Evolutionary conservation across 2,797 vertebrate genomes (phyloP).

Genomic region (Melanotaenia parkinsoni): DNA sequence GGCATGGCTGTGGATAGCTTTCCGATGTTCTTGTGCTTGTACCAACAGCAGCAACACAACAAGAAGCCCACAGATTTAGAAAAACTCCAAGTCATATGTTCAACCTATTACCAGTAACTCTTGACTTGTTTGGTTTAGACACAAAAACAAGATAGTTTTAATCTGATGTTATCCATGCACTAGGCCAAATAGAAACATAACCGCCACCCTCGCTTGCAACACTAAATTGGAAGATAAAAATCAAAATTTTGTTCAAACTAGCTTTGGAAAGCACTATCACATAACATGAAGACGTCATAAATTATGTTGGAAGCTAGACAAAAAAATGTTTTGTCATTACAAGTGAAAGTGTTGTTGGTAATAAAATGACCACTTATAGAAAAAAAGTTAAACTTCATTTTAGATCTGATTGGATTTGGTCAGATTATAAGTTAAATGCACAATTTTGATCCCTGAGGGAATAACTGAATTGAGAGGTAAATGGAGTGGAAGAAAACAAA

Average conservation of each 20-base stretch:
- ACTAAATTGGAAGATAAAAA: background rate
- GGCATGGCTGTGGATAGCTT: background rate
- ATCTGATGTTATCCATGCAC: background rate
- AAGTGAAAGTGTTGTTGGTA: slow-evolving; percentile 10
- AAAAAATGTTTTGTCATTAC: slow-evolving; percentile 6
- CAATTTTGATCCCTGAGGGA: slow-evolving; percentile 27
- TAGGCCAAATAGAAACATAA: no score
- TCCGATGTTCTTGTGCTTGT: background rate
- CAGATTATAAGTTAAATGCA: slow-evolving; percentile 29
- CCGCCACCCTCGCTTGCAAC: no score
- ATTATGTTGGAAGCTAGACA: slow-evolving; percentile 6
- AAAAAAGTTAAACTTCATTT: slow-evolving; percentile 21
- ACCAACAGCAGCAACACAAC: background rate
- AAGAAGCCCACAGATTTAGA: background rate
- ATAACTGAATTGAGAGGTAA: slow-evolving; percentile 26
- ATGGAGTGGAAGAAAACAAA: slow-evolving; percentile 31
- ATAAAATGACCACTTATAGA: slow-evolving; percentile 18
- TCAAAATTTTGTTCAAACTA: background rate
- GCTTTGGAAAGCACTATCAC: background rate
- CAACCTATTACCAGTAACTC: background rate
- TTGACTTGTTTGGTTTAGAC: background rate
- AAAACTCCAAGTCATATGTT: no score
- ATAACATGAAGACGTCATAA: slow-evolving; percentile 8
- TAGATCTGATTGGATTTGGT: slow-evolving; percentile 31
- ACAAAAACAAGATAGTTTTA: background rate